A percentile compares a stretch with the other conserved stretches of the same genome.
Conservation (phyloP, 1,140 invertebrate species). For the Stratiolaelaps scimitus region DNA sequence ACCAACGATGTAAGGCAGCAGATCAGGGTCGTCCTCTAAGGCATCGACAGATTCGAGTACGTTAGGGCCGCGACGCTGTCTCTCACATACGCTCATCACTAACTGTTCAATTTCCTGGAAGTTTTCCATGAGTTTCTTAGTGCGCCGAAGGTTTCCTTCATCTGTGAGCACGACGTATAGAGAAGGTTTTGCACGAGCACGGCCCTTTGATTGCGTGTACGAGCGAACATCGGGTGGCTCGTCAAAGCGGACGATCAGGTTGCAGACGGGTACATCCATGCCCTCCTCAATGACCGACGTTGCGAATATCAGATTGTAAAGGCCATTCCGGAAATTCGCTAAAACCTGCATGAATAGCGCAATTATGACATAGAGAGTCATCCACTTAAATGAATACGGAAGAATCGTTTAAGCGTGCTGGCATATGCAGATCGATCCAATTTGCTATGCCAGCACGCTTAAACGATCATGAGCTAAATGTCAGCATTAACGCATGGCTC, state of each 20-base stretch:
- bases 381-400: too few relatives aligned
- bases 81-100: background rate
- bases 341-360: too few relatives aligned
- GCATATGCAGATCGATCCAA: too few relatives aligned
- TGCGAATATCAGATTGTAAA: slow-evolving; percentile 79
- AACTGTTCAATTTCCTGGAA: slow-evolving; percentile 7
- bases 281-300: slow-evolving; percentile 67
- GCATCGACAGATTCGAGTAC: background rate
- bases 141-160: slow-evolving; percentile 36
- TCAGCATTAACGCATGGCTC: too few relatives aligned
- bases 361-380: too few relatives aligned
- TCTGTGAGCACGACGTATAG: slow-evolving; percentile 54
- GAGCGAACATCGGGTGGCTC: slow-evolving; percentile 52
- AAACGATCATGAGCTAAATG: slow-evolving; percentile 55
- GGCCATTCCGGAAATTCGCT: slow-evolving; percentile 67
- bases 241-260: slow-evolving; percentile 61
- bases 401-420: too few relatives aligned
- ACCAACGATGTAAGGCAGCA: background rate
- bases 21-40: slow-evolving; percentile 2
- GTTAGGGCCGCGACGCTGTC: background rate
- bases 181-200: slow-evolving; percentile 53
- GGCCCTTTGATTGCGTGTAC: slow-evolving; percentile 57
- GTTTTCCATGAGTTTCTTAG: background rate
- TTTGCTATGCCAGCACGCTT: slow-evolving; percentile 60
- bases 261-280: slow-evolving; percentile 63